These are phyloP conservation scores for Gymnocypris eckloni DNA, from an alignment of 2,797 vertebrate genomes.

Conservation along the genomic window DNA sequence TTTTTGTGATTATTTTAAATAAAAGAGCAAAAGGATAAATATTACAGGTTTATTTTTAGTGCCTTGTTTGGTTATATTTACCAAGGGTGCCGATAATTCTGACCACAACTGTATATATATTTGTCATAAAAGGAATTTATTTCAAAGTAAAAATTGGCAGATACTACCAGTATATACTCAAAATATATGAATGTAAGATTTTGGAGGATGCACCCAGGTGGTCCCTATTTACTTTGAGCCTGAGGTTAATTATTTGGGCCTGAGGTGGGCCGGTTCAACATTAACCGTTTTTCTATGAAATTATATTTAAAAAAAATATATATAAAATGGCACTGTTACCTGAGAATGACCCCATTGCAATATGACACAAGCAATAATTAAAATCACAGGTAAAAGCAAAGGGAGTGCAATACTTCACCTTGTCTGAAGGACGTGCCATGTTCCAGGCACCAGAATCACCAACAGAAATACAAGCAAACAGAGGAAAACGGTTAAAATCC, in stretches of 20 bases:
- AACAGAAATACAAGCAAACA: not conserved
- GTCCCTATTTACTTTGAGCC: not conserved
- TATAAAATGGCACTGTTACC: not conserved
- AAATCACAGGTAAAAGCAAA: not conserved
- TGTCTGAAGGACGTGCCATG: slow-evolving; percentile 49
- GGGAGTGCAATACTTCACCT: slow-evolving; percentile 46
- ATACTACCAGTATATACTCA: not conserved
- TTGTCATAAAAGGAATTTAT: too few relatives aligned
- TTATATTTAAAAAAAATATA: not conserved
- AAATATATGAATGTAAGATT: not conserved
- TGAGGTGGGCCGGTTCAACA: too few relatives aligned
- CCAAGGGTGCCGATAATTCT: too few relatives aligned
- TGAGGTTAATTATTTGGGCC: not conserved
- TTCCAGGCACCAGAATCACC: not conserved
- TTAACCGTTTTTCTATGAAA: not conserved
- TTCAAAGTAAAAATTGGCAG: too few relatives aligned
- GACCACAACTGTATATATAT: too few relatives aligned
- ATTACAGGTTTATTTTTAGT: too few relatives aligned
- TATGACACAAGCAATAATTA: not conserved
- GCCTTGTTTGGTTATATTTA: too few relatives aligned
- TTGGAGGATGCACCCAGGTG: not conserved
- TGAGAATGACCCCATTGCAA: not conserved
- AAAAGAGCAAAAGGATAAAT: too few relatives aligned
- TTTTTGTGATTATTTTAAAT: too few relatives aligned
- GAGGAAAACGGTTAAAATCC: slow-evolving; percentile 21